Evolutionary conservation across 2,797 vertebrate species (phyloP), one percentile per base, ranked within the genome.

Genomic region (Microctenopoma steveboyesi): DNA sequence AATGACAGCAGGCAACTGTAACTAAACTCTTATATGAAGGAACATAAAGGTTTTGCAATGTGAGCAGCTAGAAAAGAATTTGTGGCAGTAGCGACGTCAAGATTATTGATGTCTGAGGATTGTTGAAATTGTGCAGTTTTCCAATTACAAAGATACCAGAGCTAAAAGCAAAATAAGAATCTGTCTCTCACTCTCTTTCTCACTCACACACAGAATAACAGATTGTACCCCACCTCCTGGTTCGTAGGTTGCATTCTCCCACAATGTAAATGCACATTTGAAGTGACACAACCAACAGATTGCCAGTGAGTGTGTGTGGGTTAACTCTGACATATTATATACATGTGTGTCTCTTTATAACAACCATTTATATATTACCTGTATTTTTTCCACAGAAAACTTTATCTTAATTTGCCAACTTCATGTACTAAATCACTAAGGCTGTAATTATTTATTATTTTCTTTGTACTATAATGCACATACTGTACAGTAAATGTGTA

Each of bases 1-100:
- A 88, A 84, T 85, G 81, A 84, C 77, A 83, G 78, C 57, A 88
- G 86, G 87, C 78, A 89, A 83, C 81, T 83, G 67, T 74, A 90
- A 90, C 88, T 78, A 79, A 88, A 85, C 78, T 87, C 79, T 61
- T 83, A 78, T 86, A 83, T 62, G 72, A 71, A 55, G 60, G 69
- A 76, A 70, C 66, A 86, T 82, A 84, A 85, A 83, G 69, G 74
- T 58, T 61, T 76, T 73, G 72, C 69, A 51, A 59, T 72, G 54
- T 62, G 75, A 82, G 50, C 66, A 63, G 66, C 73, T 35, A 47
- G 49, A 78, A 40, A 49, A 50, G 59, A 65, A 53, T 48, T 61
- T 59, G 59, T 51, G 62, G 73, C 49, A 77, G 27, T 67, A 68
- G 69, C 79, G 67, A 73, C 68, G 62, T 57, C 30, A 50, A 58